These are phyloP conservation scores for Rhamphomyia laevipes DNA, from an alignment of 2,888 invertebrate genomes.

Conservation along the genomic window DNA sequence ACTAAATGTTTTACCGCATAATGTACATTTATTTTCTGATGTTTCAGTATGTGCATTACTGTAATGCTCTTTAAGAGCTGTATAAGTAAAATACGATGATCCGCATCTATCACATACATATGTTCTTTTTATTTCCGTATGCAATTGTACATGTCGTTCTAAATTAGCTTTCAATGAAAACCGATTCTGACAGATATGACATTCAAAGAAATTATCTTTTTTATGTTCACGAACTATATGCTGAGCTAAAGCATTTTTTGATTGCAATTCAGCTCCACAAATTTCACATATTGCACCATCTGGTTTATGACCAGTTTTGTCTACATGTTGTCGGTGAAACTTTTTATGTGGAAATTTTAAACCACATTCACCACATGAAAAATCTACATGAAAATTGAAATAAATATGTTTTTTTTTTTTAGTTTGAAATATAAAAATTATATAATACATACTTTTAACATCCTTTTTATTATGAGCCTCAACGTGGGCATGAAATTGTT, in stretches of 20 bases:
- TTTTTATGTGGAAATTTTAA: conserved; percentile 33
- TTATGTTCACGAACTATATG: conserved; percentile 36
- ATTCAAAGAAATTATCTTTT: conserved; percentile 36
- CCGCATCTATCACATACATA: conserved; percentile 37
- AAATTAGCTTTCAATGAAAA: conserved; percentile 36
- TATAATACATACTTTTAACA: not conserved
- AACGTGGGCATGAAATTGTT: conserved; percentile 37
- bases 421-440: not conserved
- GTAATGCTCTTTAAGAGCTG: conserved; percentile 35
- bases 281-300: conserved; percentile 38
- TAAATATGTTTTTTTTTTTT: not conserved
- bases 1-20: conserved; percentile 35
- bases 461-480: conserved; percentile 38
- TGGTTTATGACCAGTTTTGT: conserved; percentile 35
- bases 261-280: conserved; percentile 34
- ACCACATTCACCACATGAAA: conserved; percentile 34
- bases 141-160: conserved; percentile 36
- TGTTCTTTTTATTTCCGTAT: conserved; percentile 36
- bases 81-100: conserved; percentile 37
- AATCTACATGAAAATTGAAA: conserved; percentile 20
- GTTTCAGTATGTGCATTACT: conserved; percentile 35
- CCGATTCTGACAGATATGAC: conserved; percentile 37
- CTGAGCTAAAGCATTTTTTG: conserved; percentile 35
- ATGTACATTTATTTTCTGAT: conserved; percentile 34
- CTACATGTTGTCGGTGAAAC: conserved; percentile 34